Base-by-base conservation (phyloP, 2,888 invertebrate species). In the Oscheius onirici region DNA sequence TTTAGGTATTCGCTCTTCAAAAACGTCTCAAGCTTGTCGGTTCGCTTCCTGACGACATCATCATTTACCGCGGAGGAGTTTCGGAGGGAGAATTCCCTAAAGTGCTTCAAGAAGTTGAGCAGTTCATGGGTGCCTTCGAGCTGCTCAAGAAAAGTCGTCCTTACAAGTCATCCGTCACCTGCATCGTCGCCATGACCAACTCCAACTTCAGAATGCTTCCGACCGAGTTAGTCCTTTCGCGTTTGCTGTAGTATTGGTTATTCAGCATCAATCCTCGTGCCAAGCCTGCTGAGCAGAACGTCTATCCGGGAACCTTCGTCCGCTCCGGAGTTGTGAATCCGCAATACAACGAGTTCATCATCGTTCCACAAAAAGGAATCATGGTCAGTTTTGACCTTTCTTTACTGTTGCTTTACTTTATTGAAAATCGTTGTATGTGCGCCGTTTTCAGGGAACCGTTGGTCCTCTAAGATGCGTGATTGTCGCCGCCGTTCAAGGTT, bases 1-100 rank as follows among this genome's bases (percentile, higher is more conserved):
- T 34, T 34, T 34, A 34, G 65, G 13, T 69, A 17, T 40, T 52
- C 3, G 74, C 76, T 0, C 22, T 79, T 3, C 54, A 66, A 17
- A 11, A 63, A 8, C 72, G 22, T 28, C 40, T 57, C 20, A 54
- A 40, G 13, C 20, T 24, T 13, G 60, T 3, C 20, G 68, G 69
- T 8, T 41, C 20, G 20, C 51, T 71, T 13, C 80, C 81, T 5
- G 55, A 67, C 2, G 74, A 78, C 41, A 55, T 81, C 17, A 57
- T 77, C 52, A 58, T 81, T 40, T 81, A 67, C 70, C 76, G 81
- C 17, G 75, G 71, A 41, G 81, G 81, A 17, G 69, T 74, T 61
- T 68, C 68, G 40, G 81, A 81, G 52, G 81, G 81, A 54, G 78
- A 80, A 40, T 81, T 72, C 58, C 43, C 41, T 20, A 72, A 78